Percentiles rank a stretch among this genome's conserved stretches.
Conservation (phyloP, 2,113 vertebrate species). For the Gallinago undulata region DNA sequence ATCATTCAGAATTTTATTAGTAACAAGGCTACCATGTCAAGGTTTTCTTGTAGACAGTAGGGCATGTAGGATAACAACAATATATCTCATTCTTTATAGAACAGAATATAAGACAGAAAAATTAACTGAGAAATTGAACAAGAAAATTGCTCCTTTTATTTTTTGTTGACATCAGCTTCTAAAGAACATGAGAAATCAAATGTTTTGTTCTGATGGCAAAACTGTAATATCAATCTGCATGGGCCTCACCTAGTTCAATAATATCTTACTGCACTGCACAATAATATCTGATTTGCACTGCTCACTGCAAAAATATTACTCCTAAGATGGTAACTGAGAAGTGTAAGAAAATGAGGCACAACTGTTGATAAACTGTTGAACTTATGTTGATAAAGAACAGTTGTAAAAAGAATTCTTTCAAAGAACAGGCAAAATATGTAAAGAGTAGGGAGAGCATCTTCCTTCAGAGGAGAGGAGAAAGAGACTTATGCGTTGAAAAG, state of each 20-base stretch:
- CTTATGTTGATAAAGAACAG: not conserved
- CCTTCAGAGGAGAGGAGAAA: not conserved
- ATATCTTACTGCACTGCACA: no score
- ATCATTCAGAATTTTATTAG: not conserved
- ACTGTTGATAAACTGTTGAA: not conserved
- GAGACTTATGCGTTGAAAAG: not conserved
- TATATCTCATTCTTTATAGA: not conserved
- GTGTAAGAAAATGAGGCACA: not conserved
- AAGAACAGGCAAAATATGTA: not conserved
- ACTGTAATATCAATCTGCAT: not conserved
- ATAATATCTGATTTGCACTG: not conserved
- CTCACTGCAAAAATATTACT: not conserved
- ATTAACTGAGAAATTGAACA: not conserved
- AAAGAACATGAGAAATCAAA: not conserved
- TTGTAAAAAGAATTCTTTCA: not conserved
- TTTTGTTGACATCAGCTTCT: not conserved
- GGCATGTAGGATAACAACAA: not conserved
- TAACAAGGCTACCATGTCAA: not conserved
- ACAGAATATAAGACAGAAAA: not conserved
- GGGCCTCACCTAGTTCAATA: not conserved
- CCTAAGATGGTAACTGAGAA: not conserved
- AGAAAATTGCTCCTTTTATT: not conserved
- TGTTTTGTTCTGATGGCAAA: not conserved
- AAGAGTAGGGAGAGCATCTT: not conserved
- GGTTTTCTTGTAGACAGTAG: not conserved